These are phyloP conservation scores for Acromyrmex heyeri DNA, from an alignment of 1,140 invertebrate genomes.

Conservation along the genomic window DNA sequence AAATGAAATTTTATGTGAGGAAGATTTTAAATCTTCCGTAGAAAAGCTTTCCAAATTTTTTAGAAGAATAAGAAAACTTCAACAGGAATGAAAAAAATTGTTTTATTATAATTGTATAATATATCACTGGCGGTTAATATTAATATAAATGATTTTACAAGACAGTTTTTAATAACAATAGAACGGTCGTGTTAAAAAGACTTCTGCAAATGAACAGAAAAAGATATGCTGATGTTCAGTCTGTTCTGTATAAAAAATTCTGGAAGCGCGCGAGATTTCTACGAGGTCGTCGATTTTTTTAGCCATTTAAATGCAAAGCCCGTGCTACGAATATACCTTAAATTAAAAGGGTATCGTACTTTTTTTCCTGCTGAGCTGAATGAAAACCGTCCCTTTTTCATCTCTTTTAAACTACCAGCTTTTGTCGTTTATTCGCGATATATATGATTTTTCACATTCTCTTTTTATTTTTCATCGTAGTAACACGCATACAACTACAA, in stretches of 20 bases:
- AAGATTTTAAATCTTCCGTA: background rate
- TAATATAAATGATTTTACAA: background rate
- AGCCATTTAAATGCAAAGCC: constrained; percentile 55
- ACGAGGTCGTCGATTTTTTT: constrained; percentile 41
- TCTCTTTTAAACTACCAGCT: constrained; percentile 2
- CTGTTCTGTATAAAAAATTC: constrained; percentile 31
- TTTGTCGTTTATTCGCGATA: background rate
- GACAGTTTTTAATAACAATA: background rate
- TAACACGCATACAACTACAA: background rate
- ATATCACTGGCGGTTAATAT: background rate
- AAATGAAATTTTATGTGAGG: background rate
- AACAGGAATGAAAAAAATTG: background rate
- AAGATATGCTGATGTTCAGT: background rate
- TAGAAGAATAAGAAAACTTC: background rate
- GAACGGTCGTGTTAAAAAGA: background rate
- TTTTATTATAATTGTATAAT: constrained; percentile 21
- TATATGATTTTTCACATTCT: background rate
- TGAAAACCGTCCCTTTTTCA: constrained; percentile 2
- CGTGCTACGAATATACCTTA: constrained; percentile 43
- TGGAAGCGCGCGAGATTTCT: constrained; percentile 18
- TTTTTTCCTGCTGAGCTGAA: constrained; percentile 1
- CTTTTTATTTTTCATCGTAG: background rate
- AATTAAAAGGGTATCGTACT: constrained; percentile 46
- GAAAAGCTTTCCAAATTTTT: background rate
- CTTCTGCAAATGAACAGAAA: constrained; percentile 8